These are phyloP conservation scores for Campoletis sonorensis DNA, from an alignment of 1,140 invertebrate genomes.

Conservation along the genomic window DNA sequence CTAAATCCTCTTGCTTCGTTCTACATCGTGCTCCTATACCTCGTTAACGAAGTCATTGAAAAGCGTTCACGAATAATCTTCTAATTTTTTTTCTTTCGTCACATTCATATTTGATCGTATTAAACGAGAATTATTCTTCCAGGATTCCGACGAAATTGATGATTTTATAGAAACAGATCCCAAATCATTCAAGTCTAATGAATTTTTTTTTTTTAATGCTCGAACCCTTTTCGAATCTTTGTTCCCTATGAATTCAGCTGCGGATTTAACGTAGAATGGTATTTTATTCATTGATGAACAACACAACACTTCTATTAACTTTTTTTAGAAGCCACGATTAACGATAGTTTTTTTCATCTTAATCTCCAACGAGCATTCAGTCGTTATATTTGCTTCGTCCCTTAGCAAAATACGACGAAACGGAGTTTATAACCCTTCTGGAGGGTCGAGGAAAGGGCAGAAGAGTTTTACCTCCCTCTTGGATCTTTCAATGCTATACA, in stretches of 20 bases:
- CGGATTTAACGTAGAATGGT: too few relatives aligned
- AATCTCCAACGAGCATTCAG: not conserved
- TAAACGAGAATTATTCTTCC: too few relatives aligned
- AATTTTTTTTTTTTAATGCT: too few relatives aligned
- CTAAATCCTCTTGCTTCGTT: not conserved
- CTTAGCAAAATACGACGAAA: conserved; percentile 28
- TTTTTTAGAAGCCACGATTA: too few relatives aligned
- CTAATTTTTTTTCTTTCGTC: not conserved
- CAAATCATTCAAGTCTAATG: too few relatives aligned
- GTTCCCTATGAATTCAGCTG: too few relatives aligned
- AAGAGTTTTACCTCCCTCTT: conserved; percentile 34
- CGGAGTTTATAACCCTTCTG: conserved; percentile 29
- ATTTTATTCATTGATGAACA: too few relatives aligned
- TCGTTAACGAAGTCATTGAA: conserved; percentile 7
- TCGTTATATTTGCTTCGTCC: conserved; percentile 16
- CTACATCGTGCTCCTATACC: not conserved
- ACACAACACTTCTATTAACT: too few relatives aligned
- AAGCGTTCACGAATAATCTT: not conserved
- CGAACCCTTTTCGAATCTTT: too few relatives aligned
- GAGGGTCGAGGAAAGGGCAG: conserved; percentile 11
- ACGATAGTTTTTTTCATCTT: not conserved
- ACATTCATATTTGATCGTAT: too few relatives aligned
- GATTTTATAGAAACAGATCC: too few relatives aligned
- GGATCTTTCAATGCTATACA: conserved; percentile 46
- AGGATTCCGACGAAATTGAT: too few relatives aligned